Percentiles rank a stretch among this genome's conserved stretches.
Evolutionary conservation across 2,888 invertebrate species (phyloP).

Genomic region (Agrochola macilenta): DNA sequence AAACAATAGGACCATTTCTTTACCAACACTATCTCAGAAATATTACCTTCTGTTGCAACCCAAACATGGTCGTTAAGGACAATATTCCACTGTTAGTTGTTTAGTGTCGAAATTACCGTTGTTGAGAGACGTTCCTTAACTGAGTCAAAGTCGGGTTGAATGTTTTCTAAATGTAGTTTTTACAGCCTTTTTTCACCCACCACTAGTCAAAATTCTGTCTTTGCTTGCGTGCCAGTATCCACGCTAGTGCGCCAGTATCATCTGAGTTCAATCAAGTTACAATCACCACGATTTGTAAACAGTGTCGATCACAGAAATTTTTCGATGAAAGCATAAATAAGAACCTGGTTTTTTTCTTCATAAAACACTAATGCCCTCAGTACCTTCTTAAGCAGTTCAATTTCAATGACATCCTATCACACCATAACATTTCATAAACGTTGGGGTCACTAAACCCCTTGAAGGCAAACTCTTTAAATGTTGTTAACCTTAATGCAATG

Average conservation of each 20-base stretch:
- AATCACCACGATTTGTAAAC: background rate
- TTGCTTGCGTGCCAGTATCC: background rate
- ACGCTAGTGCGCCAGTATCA: background rate
- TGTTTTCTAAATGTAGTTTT: background rate
- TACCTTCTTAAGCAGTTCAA: background rate
- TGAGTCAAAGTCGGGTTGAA: background rate
- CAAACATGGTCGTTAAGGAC: conserved; percentile 3
- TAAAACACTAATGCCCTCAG: background rate
- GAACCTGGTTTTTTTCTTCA: too few relatives aligned
- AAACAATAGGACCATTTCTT: background rate
- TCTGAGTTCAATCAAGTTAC: background rate
- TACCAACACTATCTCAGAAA: background rate
- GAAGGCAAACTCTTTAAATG: conserved; percentile 27
- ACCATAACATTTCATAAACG: background rate
- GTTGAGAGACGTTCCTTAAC: background rate
- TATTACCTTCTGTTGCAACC: background rate
- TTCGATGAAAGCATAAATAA: background rate
- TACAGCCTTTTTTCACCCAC: background rate
- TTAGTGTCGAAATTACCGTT: conserved; percentile 2
- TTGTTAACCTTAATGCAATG: conserved; percentile 16
- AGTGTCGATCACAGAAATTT: background rate
- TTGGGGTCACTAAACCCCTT: conserved; percentile 13
- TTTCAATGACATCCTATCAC: background rate
- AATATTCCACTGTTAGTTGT: conserved; percentile 1
- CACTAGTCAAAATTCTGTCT: background rate